Conservation (phyloP, 1,140 invertebrate genomes). For the Nixonia krombeini region DNA sequence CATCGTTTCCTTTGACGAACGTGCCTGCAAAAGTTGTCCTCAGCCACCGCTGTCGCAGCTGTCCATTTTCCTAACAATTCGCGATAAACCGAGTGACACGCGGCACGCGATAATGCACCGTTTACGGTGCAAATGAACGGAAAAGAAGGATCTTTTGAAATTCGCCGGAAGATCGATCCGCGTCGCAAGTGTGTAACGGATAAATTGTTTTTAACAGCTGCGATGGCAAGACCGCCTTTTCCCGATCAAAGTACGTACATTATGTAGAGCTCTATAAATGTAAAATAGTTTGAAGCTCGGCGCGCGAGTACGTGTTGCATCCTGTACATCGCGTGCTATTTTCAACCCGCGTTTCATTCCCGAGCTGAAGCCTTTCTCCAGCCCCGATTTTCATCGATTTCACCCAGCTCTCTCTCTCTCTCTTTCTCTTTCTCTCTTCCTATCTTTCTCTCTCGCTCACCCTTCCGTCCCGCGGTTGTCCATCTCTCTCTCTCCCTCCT, state of each 20-base stretch:
- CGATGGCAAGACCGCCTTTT: constrained; percentile 1
- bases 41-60: too few species aligned
- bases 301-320: constrained; percentile 40
- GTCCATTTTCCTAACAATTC: too few species aligned
- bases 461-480: constrained; percentile 1
- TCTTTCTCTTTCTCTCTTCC: too few species aligned
- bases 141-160: too few species aligned
- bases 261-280: constrained; percentile 28
- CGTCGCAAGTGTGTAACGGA: too few species aligned
- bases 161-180: too few species aligned
- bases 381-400: constrained; percentile 52
- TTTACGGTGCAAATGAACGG: too few species aligned
- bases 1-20: too few species aligned
- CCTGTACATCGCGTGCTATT: constrained; percentile 34
- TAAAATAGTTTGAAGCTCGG: constrained; percentile 26
- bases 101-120: too few species aligned
- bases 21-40: too few species aligned
- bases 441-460: constrained; percentile 16
- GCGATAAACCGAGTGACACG: too few species aligned
- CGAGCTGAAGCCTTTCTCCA: constrained; percentile 39
- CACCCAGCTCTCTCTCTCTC: constrained; percentile 27
- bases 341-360: constrained; percentile 36
- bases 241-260: constrained; percentile 13
- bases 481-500: constrained; percentile 15
- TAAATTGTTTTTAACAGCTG: background rate